These are phyloP conservation scores for Peromyscus polionotus DNA, from an alignment of 2,113 vertebrate genomes.

Conservation along the genomic window DNA sequence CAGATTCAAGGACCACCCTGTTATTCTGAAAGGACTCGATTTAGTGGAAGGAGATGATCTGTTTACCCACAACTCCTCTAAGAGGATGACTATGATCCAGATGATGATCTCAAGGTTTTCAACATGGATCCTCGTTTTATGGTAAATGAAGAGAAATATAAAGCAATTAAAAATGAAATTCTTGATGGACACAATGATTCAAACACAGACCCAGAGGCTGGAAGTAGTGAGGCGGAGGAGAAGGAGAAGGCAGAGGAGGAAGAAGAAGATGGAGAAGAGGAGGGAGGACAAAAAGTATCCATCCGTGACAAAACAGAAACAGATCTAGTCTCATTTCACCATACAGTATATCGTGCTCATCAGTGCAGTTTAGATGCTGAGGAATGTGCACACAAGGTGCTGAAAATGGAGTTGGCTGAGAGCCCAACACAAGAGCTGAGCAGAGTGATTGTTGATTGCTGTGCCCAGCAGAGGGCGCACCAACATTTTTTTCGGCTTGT, in stretches of 20 bases:
- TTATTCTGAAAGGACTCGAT: conserved; percentile 95
- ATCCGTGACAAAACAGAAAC: conserved; percentile 98
- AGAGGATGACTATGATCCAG: conserved; percentile 97
- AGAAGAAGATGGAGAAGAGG: too few species aligned
- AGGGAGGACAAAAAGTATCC: conserved; percentile 93
- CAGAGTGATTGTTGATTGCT: too few species aligned
- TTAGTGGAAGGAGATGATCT: conserved; percentile 98
- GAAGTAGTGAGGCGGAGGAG: too few species aligned
- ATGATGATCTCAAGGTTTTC: conserved; percentile 98
- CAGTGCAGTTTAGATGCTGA: conserved; percentile 91
- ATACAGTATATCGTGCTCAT: conserved; percentile 98
- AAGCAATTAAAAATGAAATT: conserved; percentile 90
- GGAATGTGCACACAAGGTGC: too few species aligned
- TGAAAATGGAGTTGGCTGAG: too few species aligned
- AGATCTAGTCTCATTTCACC: conserved; percentile 97
- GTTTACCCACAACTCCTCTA: conserved; percentile 98
- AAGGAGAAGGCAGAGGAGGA: too few species aligned
- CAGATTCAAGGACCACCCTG: conserved; percentile 98
- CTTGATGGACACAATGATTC: too few species aligned
- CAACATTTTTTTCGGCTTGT: too few species aligned
- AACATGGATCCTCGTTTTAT: conserved; percentile 98
- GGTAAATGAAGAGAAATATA: conserved; percentile 99
- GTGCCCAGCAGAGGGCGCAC: too few species aligned
- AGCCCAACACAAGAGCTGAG: too few species aligned
- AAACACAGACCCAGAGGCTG: too few species aligned